Evolutionary conservation across 2,888 invertebrate genomes (phyloP), one percentile per base, ranked within the genome.

Genomic region (Polymixis lichenea): DNA sequence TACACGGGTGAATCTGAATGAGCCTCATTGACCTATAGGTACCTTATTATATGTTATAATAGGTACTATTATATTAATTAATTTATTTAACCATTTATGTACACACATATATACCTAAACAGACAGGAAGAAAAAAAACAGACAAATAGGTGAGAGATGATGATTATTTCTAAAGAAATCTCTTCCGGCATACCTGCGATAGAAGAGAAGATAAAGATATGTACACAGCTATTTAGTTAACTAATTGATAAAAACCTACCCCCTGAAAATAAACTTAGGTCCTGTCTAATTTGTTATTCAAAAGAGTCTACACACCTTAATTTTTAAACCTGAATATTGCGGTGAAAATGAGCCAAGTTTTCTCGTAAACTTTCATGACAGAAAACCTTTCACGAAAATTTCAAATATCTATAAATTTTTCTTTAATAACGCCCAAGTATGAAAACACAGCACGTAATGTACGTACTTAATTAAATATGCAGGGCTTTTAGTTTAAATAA

Each of bases 291-390:
- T 66, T 66, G n/a, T 55, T 56, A n/a, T 72, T 17, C 56, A 32
- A 43, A 56, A 13, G 19, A 43, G 2, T 19, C 51, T 38, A n/a
- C 8, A 22, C 2, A n/a, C 19, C 9, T 56, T 55, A 13, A 46
- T 6, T 82, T 69, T 51, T 38, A 56, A 61, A 77, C 15, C 15
- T 28, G 4, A 69, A 51, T 15, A 32, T 65, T 19, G 19, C 17
- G 9, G 19, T 38, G 32, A 77, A 55, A 86, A 76, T 68, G 49
- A 43, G 5, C 22, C 2, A 79, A 87, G 75, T 82, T 84, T 79
- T 64, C 71, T 55, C 25, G 67, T 82, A 76, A 72, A 72, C 55
- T 32, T 13, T 17, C 51, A 71, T 74, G n/a, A 71, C 25, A 77
- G 25, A 80, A 55, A 69, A n/a, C 17, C 46, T 69, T n/a, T 43